Conservation (phyloP, 2,113 vertebrate genomes). For the Corythoichthys haematopterus region DNA sequence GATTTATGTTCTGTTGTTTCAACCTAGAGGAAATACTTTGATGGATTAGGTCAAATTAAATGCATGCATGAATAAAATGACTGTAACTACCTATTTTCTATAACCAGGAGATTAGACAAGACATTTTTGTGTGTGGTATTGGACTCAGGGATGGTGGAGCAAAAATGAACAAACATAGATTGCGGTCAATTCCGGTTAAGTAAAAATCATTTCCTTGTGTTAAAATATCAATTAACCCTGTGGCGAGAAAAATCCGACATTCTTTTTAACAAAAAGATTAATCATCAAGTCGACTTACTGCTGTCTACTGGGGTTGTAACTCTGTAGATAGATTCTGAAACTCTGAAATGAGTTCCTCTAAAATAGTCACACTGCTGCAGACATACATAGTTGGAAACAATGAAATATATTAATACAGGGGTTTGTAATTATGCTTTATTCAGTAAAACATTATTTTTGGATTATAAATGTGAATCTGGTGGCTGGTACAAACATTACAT, state of each 20-base stretch:
- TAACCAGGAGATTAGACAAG: conserved; percentile 13
- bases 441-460: too few species aligned
- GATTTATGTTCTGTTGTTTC: conserved; percentile 29
- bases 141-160: conserved; percentile 49
- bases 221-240: conserved; percentile 94
- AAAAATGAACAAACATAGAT: conserved; percentile 88
- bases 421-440: neutral
- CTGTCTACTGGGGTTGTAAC: conserved; percentile 60
- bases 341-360: conserved; percentile 13
- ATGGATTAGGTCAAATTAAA: conserved; percentile 57
- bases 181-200: conserved; percentile 93
- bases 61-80: conserved; percentile 59
- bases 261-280: conserved; percentile 89
- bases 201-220: conserved; percentile 87
- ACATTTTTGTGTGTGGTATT: conserved; percentile 31
- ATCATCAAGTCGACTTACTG: conserved; percentile 84
- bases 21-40: conserved; percentile 41
- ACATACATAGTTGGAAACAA: neutral
- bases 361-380: neutral
- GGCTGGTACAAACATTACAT: too few species aligned
- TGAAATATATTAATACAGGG: neutral
- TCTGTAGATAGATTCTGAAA: conserved; percentile 29
- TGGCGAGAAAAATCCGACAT: conserved; percentile 86
- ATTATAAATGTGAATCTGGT: too few species aligned
- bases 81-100: conserved; percentile 26